Conservation (phyloP, 2,888 invertebrate species). For the Agonopterix arenella region DNA sequence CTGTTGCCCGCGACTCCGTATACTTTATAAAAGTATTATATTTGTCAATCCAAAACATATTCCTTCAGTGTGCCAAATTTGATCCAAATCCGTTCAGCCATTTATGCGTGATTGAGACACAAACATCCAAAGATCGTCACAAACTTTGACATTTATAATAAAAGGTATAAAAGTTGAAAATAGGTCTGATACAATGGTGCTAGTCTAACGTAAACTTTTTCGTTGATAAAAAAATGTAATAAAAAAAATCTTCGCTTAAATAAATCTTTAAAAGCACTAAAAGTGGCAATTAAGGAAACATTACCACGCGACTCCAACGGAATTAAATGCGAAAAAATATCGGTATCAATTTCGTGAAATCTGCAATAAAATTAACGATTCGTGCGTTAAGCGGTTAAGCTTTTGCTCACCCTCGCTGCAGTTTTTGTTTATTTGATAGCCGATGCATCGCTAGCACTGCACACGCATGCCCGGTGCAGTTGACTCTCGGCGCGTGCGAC, state of each 20-base stretch:
- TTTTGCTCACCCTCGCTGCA: conserved; percentile 46
- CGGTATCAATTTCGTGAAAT: conserved; percentile 38
- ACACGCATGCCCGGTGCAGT: conserved; percentile 62
- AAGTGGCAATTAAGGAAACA: too few species aligned
- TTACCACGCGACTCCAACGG: neutral
- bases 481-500: conserved; percentile 60
- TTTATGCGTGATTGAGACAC: too few species aligned
- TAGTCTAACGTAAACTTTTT: too few species aligned
- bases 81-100: too few species aligned
- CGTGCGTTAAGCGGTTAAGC: conserved; percentile 37
- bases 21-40: conserved; percentile 26
- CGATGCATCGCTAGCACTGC: conserved; percentile 60
- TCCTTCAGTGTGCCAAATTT: too few species aligned
- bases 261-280: too few species aligned
- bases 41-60: conserved; percentile 2
- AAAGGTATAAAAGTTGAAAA: conserved; percentile 12
- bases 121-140: too few species aligned
- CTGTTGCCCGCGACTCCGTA: too few species aligned
- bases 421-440: conserved; percentile 73
- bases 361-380: conserved; percentile 43
- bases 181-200: too few species aligned
- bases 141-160: neutral
- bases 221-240: too few species aligned
- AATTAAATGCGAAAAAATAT: conserved; percentile 12
- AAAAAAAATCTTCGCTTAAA: too few species aligned